Conservation (phyloP, 2,888 invertebrate species). For the Theretra japonica region DNA sequence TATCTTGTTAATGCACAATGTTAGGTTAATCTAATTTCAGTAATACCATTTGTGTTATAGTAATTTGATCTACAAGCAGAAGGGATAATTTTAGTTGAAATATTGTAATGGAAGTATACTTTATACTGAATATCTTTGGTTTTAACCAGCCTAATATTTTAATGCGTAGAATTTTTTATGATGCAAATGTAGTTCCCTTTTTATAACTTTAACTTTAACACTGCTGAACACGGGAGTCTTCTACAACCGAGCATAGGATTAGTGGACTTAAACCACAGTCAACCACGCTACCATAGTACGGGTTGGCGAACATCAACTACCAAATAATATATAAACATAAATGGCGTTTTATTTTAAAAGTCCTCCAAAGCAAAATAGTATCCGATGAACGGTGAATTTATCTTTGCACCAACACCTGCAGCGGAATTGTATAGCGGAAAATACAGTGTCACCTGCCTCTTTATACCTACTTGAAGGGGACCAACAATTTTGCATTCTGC, state of each 20-base stretch:
- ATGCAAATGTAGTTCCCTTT: no score
- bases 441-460: slow-evolving; percentile 27
- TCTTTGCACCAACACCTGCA: slow-evolving; percentile 11
- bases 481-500: slow-evolving; percentile 22
- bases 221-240: no score
- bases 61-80: not conserved
- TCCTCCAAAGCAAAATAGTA: slow-evolving; percentile 3
- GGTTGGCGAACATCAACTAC: no score
- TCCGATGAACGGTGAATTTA: slow-evolving; percentile 16
- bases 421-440: slow-evolving; percentile 25
- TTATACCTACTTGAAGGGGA: slow-evolving; percentile 25
- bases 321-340: not conserved
- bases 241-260: no score
- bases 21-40: slow-evolving; percentile 5
- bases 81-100: not conserved
- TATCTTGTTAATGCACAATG: slow-evolving; percentile 5
- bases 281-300: no score
- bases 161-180: no score
- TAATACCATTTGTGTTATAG: not conserved
- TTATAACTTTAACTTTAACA: no score
- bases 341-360: not conserved
- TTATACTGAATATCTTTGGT: no score
- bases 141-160: no score
- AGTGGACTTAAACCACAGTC: no score
- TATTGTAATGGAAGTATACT: not conserved